Evolutionary conservation across 2,113 vertebrate genomes (phyloP).

Genomic region (Solea solea): DNA sequence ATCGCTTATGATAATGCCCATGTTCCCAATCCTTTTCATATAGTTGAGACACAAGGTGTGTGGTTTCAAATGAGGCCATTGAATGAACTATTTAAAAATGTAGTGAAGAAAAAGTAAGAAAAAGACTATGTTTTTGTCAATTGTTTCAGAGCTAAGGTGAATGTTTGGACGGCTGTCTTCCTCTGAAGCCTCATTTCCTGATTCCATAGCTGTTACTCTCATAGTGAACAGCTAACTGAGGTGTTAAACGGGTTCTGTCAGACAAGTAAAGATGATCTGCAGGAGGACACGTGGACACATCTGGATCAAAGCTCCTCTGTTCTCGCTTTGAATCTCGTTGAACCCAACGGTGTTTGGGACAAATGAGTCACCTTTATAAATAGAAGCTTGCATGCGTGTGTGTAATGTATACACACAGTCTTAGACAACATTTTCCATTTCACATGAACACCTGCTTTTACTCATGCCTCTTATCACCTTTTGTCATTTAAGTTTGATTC

Average conservation of each 20-base stretch:
- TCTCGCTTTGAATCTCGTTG: background rate
- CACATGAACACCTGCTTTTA: background rate
- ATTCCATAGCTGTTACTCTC: background rate
- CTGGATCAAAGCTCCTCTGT: background rate
- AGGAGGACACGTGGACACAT: background rate
- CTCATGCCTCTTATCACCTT: background rate
- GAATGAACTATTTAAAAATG: no score
- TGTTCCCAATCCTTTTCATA: no score
- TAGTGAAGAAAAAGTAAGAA: no score
- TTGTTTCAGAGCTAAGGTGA: background rate
- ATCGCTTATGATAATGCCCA: no score
- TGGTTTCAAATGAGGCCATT: no score
- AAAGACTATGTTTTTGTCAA: background rate
- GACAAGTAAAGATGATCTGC: background rate
- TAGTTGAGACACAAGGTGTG: no score
- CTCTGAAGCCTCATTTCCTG: background rate
- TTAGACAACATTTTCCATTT: background rate
- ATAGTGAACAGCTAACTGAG: background rate
- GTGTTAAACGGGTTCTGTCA: no score
- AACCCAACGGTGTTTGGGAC: background rate
- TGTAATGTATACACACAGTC: background rate
- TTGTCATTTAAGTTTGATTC: no score
- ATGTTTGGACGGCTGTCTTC: background rate
- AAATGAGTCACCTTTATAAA: conserved; percentile 21
- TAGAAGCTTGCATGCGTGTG: conserved; percentile 1